Conservation (phyloP, 2,797 vertebrate genomes). For the Masticophis lateralis region DNA sequence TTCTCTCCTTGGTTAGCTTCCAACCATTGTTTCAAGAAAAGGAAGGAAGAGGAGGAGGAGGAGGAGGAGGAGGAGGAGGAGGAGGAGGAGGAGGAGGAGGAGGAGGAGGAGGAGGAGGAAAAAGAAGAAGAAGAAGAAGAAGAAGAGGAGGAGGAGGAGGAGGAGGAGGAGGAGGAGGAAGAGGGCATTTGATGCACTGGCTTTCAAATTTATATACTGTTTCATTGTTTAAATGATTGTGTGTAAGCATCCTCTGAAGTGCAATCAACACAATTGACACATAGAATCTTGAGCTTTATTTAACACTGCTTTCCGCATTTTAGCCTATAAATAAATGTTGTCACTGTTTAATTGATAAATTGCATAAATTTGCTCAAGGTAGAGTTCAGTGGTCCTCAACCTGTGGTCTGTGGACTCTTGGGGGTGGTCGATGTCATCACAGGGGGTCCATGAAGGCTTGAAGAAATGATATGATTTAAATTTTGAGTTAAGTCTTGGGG, state of each 20-base stretch:
- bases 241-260: neutral
- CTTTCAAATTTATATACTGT: neutral
- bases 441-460: too few relatives aligned
- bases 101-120: too few relatives aligned
- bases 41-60: neutral
- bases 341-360: neutral
- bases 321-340: neutral
- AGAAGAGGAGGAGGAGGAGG: neutral
- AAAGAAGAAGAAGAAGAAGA: accelerated
- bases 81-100: accelerated
- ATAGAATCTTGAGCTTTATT: neutral
- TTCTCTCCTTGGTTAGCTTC: neutral
- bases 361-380: neutral
- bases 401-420: too few relatives aligned
- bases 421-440: too few relatives aligned
- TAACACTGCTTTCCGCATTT: neutral
- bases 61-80: too few relatives aligned
- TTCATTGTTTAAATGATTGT: neutral
- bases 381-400: too few relatives aligned
- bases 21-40: neutral
- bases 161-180: neutral
- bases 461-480: too few relatives aligned
- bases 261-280: neutral
- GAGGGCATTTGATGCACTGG: neutral
- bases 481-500: too few relatives aligned